Percentiles rank a stretch among this genome's conserved stretches.
These are phyloP conservation scores for Glyphotaelius pellucidus DNA, from an alignment of 2,888 invertebrate species.

Conservation along the genomic window DNA sequence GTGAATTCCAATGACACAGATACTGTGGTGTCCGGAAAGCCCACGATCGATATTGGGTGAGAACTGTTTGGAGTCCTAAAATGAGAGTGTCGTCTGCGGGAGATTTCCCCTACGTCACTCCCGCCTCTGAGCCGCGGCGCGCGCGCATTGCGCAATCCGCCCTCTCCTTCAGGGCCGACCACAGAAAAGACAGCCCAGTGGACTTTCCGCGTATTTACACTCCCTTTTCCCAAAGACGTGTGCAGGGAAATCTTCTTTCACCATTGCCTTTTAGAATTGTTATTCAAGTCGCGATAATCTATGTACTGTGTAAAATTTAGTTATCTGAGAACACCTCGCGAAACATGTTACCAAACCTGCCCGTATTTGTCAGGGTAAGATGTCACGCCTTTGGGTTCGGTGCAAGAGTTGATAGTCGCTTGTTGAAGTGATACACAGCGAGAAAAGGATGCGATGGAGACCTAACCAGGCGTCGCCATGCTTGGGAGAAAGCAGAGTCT, in stretches of 20 bases:
- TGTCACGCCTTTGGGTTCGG: background rate
- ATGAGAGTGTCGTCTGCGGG: background rate
- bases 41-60: background rate
- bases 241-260: background rate
- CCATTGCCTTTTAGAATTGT: background rate
- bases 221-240: background rate
- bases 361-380: background rate
- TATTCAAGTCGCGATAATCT: background rate
- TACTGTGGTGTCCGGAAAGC: background rate
- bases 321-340: background rate
- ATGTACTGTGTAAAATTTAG: background rate
- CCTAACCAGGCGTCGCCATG: slow-evolving; percentile 76
- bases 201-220: background rate
- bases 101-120: background rate
- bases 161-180: background rate
- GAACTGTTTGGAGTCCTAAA: background rate
- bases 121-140: background rate
- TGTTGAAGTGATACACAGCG: background rate
- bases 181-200: background rate
- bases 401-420: background rate
- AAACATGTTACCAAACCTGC: background rate
- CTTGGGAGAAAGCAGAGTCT: slow-evolving; percentile 96
- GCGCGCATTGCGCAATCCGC: background rate
- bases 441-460: background rate
- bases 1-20: no score